Conservation (phyloP, 2,888 invertebrate species). For the Carabus problematicus region DNA sequence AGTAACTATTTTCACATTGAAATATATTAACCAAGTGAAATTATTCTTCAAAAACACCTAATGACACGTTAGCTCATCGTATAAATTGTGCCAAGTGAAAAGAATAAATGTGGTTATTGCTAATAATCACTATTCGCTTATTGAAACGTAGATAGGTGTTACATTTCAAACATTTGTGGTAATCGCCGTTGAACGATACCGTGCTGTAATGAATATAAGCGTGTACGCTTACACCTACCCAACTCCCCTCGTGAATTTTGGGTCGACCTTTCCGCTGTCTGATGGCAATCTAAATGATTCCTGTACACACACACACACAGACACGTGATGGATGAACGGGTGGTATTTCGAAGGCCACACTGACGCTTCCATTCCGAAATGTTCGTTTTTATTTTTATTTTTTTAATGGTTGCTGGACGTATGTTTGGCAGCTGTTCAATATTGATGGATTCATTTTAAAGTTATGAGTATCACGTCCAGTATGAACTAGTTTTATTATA, state of each 20-base stretch:
- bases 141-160: neutral
- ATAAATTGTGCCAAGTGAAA: neutral
- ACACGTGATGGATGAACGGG: constrained; percentile 28
- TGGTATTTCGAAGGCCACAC: constrained; percentile 23
- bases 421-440: constrained; percentile 32
- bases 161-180: neutral
- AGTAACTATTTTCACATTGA: too few species aligned
- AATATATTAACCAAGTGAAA: too few species aligned
- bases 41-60: too few species aligned
- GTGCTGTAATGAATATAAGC: too few species aligned
- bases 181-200: too few species aligned
- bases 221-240: too few species aligned
- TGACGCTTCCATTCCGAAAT: constrained; percentile 26
- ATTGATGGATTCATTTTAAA: constrained; percentile 11
- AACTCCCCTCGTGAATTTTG: too few species aligned
- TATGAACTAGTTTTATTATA: too few species aligned
- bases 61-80: neutral
- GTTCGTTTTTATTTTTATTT: constrained; percentile 31
- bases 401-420: constrained; percentile 1
- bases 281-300: constrained; percentile 36
- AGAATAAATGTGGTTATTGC: neutral
- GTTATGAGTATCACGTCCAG: too few species aligned
- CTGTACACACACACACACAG: too few species aligned
- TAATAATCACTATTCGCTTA: neutral
- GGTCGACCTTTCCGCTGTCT: neutral